Percentiles rank a stretch among this genome's conserved stretches.
Conservation (phyloP, 1,140 invertebrate genomes). For the Phortica variegata region DNA sequence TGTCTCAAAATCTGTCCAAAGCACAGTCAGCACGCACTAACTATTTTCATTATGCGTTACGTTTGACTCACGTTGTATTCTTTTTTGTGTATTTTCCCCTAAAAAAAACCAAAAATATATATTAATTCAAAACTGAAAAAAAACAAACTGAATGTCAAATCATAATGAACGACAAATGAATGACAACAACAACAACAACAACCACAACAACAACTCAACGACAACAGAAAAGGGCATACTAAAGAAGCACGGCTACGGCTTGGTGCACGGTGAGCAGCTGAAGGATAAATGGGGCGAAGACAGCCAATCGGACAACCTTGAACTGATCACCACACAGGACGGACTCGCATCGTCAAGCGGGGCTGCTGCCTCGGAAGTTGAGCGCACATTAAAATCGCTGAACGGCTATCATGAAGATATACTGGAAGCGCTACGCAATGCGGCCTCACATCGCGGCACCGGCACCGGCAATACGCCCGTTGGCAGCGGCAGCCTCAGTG, state of each 20-base stretch:
- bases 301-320: constrained; percentile 71
- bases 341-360: constrained; percentile 62
- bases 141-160: too few species aligned
- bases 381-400: constrained; percentile 78
- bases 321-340: constrained; percentile 69
- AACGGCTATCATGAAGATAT: constrained; percentile 93
- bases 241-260: constrained; percentile 81
- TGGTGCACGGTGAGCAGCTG: constrained; percentile 65
- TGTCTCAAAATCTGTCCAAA: too few species aligned
- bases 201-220: neutral
- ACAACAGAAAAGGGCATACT: constrained; percentile 85
- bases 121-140: too few species aligned
- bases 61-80: too few species aligned
- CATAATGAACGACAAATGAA: too few species aligned
- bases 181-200: neutral
- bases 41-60: too few species aligned
- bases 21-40: too few species aligned
- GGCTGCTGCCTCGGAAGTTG: constrained; percentile 72
- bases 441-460: constrained; percentile 69
- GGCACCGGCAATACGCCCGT: constrained; percentile 62
- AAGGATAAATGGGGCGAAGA: constrained; percentile 72
- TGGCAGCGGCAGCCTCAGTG: constrained; percentile 63
- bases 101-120: too few species aligned
- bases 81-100: too few species aligned
- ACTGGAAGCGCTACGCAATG: constrained; percentile 80